Evolutionary conservation across 2,888 invertebrate genomes (phyloP).

Genomic region (Latrodectus elegans): DNA sequence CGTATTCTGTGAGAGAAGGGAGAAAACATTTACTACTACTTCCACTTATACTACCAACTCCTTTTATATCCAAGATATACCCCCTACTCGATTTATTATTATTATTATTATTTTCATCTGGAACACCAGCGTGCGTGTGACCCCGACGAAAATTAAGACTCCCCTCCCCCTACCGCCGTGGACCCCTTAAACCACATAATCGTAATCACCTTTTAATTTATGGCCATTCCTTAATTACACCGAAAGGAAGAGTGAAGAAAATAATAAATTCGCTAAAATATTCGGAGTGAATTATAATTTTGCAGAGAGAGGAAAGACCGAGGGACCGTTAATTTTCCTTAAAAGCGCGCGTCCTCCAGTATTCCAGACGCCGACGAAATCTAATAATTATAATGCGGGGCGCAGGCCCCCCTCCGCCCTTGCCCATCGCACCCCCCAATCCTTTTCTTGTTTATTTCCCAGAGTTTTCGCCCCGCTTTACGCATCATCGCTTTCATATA

Average conservation of each 20-base stretch:
- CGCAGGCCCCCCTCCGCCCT: conserved; percentile 2
- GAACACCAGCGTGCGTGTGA: conserved; percentile 22
- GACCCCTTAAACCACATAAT: conserved; percentile 67
- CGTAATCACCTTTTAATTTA: conserved; percentile 69
- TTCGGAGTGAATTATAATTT: conserved; percentile 68
- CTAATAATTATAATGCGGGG: conserved; percentile 69
- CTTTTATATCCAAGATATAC: conserved; percentile 11
- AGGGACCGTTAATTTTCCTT: conserved; percentile 69
- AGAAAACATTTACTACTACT: no score
- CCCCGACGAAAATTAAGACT: conserved; percentile 57
- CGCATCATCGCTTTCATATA: conserved; percentile 65
- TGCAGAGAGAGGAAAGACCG: conserved; percentile 57
- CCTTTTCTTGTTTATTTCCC: conserved; percentile 48
- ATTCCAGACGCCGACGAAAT: conserved; percentile 64
- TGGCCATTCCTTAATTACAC: conserved; percentile 69
- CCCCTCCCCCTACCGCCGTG: conserved; percentile 65
- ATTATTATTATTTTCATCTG: conserved; percentile 34
- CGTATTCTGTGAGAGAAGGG: not conserved
- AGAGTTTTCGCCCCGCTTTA: conserved; percentile 30
- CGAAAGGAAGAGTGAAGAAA: conserved; percentile 68
- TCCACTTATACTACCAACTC: not conserved
- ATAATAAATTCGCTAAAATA: conserved; percentile 69
- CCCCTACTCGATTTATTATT: conserved; percentile 64
- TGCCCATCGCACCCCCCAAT: not conserved
- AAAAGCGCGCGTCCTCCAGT: conserved; percentile 64